These are phyloP conservation scores for Cromileptes altivelis DNA, from an alignment of 2,113 vertebrate genomes.

Conservation along the genomic window DNA sequence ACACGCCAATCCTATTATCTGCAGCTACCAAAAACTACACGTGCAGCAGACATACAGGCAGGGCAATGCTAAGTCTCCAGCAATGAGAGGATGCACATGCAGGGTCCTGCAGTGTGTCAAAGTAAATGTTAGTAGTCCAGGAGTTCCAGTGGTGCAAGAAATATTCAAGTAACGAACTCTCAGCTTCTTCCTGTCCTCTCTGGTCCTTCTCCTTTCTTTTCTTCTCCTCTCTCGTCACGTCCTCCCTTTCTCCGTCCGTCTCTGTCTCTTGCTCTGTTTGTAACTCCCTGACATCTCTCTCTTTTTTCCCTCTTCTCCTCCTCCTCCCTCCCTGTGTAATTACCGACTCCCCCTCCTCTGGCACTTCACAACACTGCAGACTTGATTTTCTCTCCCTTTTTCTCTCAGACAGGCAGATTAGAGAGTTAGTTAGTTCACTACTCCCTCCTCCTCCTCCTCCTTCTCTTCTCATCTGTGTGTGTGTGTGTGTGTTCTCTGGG, in stretches of 20 bases:
- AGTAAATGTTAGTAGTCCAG: conserved; percentile 22
- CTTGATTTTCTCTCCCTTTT: conserved; percentile 53
- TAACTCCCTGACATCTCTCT: conserved; percentile 58
- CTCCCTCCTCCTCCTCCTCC: conserved; percentile 29
- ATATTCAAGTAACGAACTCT: neutral
- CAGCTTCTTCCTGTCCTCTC: conserved; percentile 5
- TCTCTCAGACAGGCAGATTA: conserved; percentile 60
- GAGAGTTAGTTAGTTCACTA: conserved; percentile 45
- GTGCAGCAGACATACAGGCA: conserved; percentile 26
- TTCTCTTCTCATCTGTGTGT: neutral
- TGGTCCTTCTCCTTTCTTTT: neutral
- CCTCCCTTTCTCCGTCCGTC: conserved; percentile 19
- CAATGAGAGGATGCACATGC: conserved; percentile 19
- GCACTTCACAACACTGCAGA: conserved; percentile 34
- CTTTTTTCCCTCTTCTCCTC: conserved; percentile 15
- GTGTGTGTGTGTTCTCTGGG: conserved; percentile 7
- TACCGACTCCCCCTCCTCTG: conserved; percentile 66
- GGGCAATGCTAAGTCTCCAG: neutral
- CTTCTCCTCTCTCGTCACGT: conserved; percentile 25
- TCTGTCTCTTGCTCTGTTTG: conserved; percentile 42
- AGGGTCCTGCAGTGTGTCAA: conserved; percentile 4
- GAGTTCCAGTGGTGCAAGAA: conserved; percentile 9
- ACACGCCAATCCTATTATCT: neutral
- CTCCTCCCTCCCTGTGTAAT: conserved; percentile 60
- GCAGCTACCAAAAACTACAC: neutral